phyloP scores from a whole-genome alignment of 2,888 invertebrate species.

The Dendrolimus houi region DNA sequence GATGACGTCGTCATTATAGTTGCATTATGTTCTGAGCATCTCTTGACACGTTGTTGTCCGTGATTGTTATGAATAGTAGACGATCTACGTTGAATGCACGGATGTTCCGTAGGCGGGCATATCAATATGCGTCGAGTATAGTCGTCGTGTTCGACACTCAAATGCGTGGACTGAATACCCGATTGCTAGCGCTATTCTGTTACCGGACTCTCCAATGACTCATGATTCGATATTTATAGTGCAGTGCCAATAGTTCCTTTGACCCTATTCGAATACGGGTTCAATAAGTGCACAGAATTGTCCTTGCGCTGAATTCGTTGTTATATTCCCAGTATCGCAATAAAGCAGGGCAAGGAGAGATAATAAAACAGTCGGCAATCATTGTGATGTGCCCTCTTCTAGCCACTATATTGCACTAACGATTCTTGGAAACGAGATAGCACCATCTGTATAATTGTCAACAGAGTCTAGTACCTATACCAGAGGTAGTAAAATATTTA shows the following conservation, averaged over 20 bases:
- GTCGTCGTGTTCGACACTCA: constrained; percentile 44
- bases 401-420: constrained; percentile 1
- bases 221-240: constrained; percentile 52
- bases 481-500: constrained; percentile 15
- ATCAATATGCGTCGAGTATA: constrained; percentile 52
- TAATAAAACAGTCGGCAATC: constrained; percentile 21
- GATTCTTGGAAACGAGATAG: background rate
- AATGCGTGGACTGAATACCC: constrained; percentile 46
- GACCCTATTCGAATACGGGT: constrained; percentile 56
- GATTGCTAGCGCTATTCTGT: constrained; percentile 48
- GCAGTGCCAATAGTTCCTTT: constrained; percentile 58
- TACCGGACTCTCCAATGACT: constrained; percentile 61
- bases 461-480: background rate
- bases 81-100: constrained; percentile 13
- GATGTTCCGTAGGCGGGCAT: constrained; percentile 47
- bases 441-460: background rate
- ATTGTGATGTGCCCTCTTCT: constrained; percentile 10
- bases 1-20: constrained; percentile 3
- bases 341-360: constrained; percentile 29
- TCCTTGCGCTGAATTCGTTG: constrained; percentile 63
- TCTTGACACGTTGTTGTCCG: background rate
- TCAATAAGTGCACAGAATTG: constrained; percentile 53
- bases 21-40: background rate
- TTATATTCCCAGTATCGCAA: constrained; percentile 54
- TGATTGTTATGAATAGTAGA: constrained; percentile 13